Percentiles rank a stretch among this genome's conserved stretches.
Conservation (phyloP, 1,140 invertebrate species). For the Chymomyza costata region DNA sequence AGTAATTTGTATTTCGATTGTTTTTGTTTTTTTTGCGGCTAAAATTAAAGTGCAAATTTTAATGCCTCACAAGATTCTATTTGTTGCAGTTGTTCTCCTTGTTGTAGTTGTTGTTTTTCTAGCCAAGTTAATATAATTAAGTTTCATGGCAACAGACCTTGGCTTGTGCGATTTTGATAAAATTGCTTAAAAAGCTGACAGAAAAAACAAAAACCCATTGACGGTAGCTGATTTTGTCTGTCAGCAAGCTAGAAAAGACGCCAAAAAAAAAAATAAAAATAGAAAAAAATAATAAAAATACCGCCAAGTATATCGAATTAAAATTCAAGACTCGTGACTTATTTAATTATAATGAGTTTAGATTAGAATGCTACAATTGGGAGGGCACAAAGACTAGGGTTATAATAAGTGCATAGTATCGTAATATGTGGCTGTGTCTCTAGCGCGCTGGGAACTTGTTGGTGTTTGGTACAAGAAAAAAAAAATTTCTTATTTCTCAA, state of each 20-base stretch:
- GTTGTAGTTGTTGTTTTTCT: constrained; percentile 1
- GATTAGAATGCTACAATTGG: constrained; percentile 44
- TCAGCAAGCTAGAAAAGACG: constrained; percentile 34
- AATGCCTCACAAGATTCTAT: constrained; percentile 50
- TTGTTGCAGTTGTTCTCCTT: constrained; percentile 20
- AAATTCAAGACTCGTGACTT: constrained; percentile 74
- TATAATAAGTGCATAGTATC: no score
- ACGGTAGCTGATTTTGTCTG: constrained; percentile 62
- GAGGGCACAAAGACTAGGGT: constrained; percentile 47
- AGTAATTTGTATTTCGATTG: constrained; percentile 64
- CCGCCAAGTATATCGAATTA: constrained; percentile 39
- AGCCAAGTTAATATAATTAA: constrained; percentile 58
- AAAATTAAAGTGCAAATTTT: constrained; percentile 72
- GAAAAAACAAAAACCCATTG: constrained; percentile 42
- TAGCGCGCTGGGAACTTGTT: no score
- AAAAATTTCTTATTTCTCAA: no score
- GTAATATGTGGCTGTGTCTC: no score
- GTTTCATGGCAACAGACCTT: constrained; percentile 68
- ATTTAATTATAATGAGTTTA: constrained; percentile 74
- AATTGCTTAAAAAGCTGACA: constrained; percentile 65
- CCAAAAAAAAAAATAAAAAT: constrained; percentile 23
- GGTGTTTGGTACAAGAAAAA: no score
- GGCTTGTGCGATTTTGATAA: constrained; percentile 71
- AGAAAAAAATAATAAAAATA: background rate
- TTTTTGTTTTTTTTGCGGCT: constrained; percentile 25